A percentile compares a stretch with the other conserved stretches of the same genome.
Conservation (phyloP, 2,113 vertebrate genomes). For the Nasalis larvatus region DNA sequence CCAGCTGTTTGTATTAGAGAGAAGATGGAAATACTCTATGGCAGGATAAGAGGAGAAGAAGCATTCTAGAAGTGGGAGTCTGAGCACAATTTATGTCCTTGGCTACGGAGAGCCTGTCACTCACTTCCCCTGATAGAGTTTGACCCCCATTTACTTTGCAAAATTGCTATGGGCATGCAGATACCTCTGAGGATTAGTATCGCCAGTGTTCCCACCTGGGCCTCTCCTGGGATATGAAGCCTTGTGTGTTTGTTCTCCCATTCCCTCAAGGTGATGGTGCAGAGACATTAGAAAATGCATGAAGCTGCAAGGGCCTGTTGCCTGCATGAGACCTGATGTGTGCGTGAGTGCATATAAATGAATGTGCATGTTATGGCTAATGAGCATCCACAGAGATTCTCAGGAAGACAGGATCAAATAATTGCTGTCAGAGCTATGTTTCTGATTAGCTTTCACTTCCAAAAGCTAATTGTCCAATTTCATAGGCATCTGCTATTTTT, state of each 20-base stretch:
- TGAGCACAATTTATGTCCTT: background rate
- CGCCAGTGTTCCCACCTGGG: background rate
- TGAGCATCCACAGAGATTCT: background rate
- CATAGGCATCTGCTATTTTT: conserved; percentile 64
- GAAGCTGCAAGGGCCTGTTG: background rate
- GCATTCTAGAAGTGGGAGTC: background rate
- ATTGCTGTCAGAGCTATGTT: conserved; percentile 31
- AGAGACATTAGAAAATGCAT: background rate
- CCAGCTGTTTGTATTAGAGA: background rate
- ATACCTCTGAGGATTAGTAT: background rate
- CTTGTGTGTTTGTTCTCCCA: background rate
- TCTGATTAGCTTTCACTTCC: conserved; percentile 61
- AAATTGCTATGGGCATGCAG: conserved; percentile 52
- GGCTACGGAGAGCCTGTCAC: background rate
- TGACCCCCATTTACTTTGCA: conserved; percentile 65
- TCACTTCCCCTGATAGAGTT: background rate
- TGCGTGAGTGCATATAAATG: rapidly evolving
- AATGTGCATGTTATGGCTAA: background rate
- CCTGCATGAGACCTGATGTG: background rate
- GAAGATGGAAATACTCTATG: background rate
- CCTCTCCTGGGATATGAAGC: background rate
- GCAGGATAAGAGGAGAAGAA: background rate
- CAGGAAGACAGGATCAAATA: conserved; percentile 26
- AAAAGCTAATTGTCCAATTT: conserved; percentile 65
- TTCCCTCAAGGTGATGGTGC: background rate